Evolutionary conservation across 2,797 vertebrate species (phyloP), one percentile per base, ranked within the genome.

Genomic region (Darevskia mixta): DNA sequence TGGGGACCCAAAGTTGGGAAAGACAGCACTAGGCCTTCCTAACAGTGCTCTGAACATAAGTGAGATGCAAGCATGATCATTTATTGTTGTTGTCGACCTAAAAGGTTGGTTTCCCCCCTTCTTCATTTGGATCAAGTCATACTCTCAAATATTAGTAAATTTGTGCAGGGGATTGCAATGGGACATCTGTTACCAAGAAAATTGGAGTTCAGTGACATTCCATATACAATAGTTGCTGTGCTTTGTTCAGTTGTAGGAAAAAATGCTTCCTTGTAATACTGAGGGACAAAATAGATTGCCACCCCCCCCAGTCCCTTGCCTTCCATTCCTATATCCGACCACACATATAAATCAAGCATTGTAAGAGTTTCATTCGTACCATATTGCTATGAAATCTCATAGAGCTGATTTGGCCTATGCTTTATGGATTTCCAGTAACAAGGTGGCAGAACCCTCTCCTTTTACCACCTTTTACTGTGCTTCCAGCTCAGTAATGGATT

Each of bases 341-440:
- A 81, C 41, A 90, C 55, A 81, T 91, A 88, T 23, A 0, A 79
- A 84, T 20, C 35, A 43, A n/a, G 18, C 38, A 84, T 82, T 71
- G 0, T 38, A 85, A 76, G 41, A 81, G 58, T 86, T 91, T 82
- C 79, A 83, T 87, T 93, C 91, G 58, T 85, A 32, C 85, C 90
- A 93, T 94, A 93, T 92, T 93, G 49, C 89, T 90, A 79, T 91
- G 91, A 69, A 93, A 88, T 93, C 93, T 94, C 82, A 86, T 58
- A 90, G 85, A 55, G 29, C 49, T 84, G 90, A 90, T 93, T 91
- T 89, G 89, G 85, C 85, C 90, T 92, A 58, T 86, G 84, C 83
- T 86, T 84, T 86, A 89, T 92, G 91, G 89, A 94, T 93, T 95
- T 94, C 91, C 94, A 92, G 82, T 82, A 88, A 90, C 38, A 84